Base-by-base conservation (phyloP, 1,140 invertebrate species). In the Pseudomyrmex flavicornis region DNA sequence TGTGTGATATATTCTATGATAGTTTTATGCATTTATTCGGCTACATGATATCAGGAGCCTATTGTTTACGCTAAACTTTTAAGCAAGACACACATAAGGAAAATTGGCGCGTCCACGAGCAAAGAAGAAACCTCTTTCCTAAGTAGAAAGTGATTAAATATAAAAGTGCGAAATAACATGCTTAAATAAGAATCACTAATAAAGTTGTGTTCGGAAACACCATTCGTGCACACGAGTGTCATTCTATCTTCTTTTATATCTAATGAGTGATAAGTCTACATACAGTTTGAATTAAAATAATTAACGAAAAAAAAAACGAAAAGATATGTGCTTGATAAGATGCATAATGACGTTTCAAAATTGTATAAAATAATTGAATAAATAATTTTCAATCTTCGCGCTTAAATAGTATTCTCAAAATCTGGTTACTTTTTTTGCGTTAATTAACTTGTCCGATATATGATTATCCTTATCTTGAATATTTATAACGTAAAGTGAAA, bases 1-100 rank as follows among this genome's bases (percentile, higher is more conserved):
- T 88, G 91, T 93, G 92, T 92, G 91, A 92, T 93, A 92, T 91
- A 91, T 89, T 92, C 70, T 85, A 88, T 87, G 83, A 48, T 88
- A 91, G 88, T 85, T 86, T 89, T 74, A 88, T 88, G 79, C 74
- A 89, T 86, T 72, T 88, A 89, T 85, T 77, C 86, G 75, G 75
- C 87, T 86, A 58, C 83, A 89, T 88, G 88, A 87, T 85, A 87
- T 88, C 83, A 77, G 84, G 88, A 86, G 90, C 88, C 83, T 85
- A 86, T 85, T 84, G 82, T 88, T 88, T 87, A 84, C 63, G 84
- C 87, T 85, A 83, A 82, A 86, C 85, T 72, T 63, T 85, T 20
- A 63, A 79, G 70, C 68, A 75, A 84, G 80, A 59, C 8, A 76
- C 68, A 69, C 72, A 59, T 59, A 15, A 58, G 59, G 65, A 76